A percentile compares a stretch with the other conserved stretches of the same genome.
Conservation (phyloP, 2,797 vertebrate genomes). For the Schizothorax lantsangensis region DNA sequence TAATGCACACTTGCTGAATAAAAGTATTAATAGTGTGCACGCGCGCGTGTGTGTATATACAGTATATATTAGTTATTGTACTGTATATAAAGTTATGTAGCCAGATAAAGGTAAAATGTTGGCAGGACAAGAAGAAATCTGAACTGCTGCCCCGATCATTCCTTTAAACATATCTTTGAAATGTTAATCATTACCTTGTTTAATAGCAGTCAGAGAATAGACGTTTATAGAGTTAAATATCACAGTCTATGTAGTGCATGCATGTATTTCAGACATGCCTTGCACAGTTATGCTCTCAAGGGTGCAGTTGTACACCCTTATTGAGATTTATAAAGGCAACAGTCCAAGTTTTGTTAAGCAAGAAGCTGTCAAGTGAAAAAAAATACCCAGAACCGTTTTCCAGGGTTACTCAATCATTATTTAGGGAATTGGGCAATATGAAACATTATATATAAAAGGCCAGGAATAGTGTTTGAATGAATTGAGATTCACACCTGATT, state of each 20-base stretch:
- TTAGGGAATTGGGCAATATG: not conserved
- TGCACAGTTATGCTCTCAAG: not conserved
- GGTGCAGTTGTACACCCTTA: not conserved
- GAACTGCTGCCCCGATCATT: not conserved
- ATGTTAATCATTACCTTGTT: not conserved
- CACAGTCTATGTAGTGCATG: not conserved
- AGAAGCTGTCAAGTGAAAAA: not conserved
- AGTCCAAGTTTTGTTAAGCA: conserved; percentile 5
- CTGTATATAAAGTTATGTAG: not conserved
- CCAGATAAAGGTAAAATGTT: not conserved
- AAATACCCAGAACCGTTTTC: not conserved
- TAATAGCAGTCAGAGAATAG: not conserved
- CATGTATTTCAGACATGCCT: too few relatives aligned
- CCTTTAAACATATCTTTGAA: not conserved
- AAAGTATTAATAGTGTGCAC: too few relatives aligned
- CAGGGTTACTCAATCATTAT: conserved; percentile 8
- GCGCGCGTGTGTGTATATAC: too few relatives aligned
- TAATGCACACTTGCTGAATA: not conserved
- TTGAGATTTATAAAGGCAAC: conserved; percentile 3
- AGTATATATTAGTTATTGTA: too few relatives aligned
- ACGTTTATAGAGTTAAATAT: not conserved
- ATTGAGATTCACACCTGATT: not conserved
- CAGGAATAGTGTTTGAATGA: not conserved
- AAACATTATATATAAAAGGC: not conserved
- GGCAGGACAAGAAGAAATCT: not conserved